Base-by-base conservation (phyloP, 92 coral and sea anemone genomes). In the Umimayanthus chanpuru region DNA sequence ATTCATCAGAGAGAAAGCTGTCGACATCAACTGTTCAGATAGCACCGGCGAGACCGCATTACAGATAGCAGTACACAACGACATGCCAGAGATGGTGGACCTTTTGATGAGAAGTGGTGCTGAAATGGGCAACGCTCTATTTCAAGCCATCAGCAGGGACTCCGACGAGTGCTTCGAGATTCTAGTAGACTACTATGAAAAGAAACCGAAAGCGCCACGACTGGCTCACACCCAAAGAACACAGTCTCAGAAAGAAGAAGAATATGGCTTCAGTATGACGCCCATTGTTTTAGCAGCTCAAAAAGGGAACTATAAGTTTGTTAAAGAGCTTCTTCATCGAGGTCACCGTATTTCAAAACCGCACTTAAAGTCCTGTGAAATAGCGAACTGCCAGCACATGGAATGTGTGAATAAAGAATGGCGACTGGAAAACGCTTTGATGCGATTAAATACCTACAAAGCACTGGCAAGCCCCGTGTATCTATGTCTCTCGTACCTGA, bases 391-490 rank as follows among this genome's bases (percentile, higher is more conserved):
- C 74, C 75, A 85, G 25, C 81, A 81, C 0, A 88, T 88, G 41
- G 94, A 93, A n/a, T 95, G 99, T 70, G 89, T 80, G 58, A 25
- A 55, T 9, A 82, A 88, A 77, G 86, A 67, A 25, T 32, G 21
- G 38, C 90, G 91, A 49, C 74, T 95, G 12, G 86, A 89, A 68
- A 94, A 94, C 68, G 89, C 98, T 39, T 86, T 94, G 80, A 90
- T 90, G 79, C 94, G 96, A 10, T 65, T 95, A 40, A 94, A 95
- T 49, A 89, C 89, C 30, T 95, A 91, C 90, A 85, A 92, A 50
- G 98, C 95, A 15, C 82, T 94, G 85, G 91, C 98, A 23, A 92
- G 94, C 76, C 98, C 98, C 4, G 91, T 81, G 78, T 95, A 95
- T 72, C 79, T 95, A 75, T 95, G 96, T 21, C 86, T 91, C 53